phyloP scores from a whole-genome alignment of 2,797 vertebrate species.

The Crax fasciolata region DNA sequence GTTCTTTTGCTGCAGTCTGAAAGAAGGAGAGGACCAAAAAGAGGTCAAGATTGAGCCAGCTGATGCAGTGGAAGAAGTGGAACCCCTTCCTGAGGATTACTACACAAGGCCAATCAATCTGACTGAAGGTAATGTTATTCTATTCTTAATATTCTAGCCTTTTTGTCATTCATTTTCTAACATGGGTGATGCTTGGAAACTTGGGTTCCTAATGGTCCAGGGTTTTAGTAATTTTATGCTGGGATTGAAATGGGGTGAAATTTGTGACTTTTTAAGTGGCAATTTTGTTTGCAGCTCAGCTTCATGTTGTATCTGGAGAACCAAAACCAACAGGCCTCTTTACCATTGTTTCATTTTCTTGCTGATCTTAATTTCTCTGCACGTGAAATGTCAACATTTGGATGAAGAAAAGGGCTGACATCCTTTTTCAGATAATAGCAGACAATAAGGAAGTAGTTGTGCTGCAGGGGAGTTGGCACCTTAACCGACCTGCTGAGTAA shows the following conservation, averaged over 20 bases:
- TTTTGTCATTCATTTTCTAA: background rate
- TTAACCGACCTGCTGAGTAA: background rate
- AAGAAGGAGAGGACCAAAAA: conserved; percentile 97
- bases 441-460: conserved; percentile 36
- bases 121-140: conserved; percentile 89
- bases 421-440: conserved; percentile 19
- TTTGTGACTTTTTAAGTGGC: background rate
- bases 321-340: background rate
- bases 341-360: background rate
- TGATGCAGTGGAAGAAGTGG: conserved; percentile 95
- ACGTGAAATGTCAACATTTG: background rate
- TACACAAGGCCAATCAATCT: conserved; percentile 94
- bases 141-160: background rate
- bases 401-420: background rate
- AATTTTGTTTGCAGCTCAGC: background rate
- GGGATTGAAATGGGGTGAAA: background rate
- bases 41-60: conserved; percentile 96
- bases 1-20: conserved; percentile 84
- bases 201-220: background rate
- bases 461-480: background rate
- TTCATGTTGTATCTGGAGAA: background rate
- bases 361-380: background rate
- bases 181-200: background rate
- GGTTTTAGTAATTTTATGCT: background rate
- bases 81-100: conserved; percentile 96